Base-by-base conservation (phyloP, 2,113 vertebrate species). In the Psophia crepitans region DNA sequence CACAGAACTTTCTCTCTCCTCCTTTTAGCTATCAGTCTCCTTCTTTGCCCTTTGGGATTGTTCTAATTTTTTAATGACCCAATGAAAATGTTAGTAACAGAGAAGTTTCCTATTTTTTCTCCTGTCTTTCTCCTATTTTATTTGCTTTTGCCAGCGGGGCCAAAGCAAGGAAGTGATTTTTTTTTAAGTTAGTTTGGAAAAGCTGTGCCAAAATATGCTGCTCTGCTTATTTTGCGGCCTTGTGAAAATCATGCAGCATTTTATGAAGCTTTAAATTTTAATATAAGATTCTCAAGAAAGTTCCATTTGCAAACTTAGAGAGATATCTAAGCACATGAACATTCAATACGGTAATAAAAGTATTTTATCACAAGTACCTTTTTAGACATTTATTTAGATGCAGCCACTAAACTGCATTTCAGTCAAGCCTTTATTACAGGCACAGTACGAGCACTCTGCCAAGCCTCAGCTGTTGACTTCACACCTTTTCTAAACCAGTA, bases 231-330 rank as follows among this genome's bases (percentile, higher is more conserved):
- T 86, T 71, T 87, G 84, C 88, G 60, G 64, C 64, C 75, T 83
- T 64, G 14, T 81, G 77, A 94, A 94, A 91, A 73, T 65, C 41
- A 28, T 74, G 64, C 56, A 84, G 49, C 60, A 49, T 84, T 89
- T 97, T 60, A 90, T 56, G 44, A 83, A 86, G 80, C 53, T 97
- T 95, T 95, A 92, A 14, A 69, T 87, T 87, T 92, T 89, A 91
- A 83, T 89, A 24, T 8, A 51, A 71, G 14, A 66, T 58, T 80
- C n/a, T 95, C 64, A 89, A 53, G 49, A 78, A 74, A 6, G 1
- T 90, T 93, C 43, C 15, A 3, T 86, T 93, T 89, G 54, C 81
- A 87, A 66, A 54, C 54, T 37, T 66, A 87, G 77, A 57, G 51
- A 75, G 51, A 49, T 87, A 89, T 51, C 46, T 78, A 78, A 81